Percentiles rank a stretch among this genome's conserved stretches.
Evolutionary conservation across 2,113 vertebrate genomes (phyloP).

Genomic region (Meles meles): DNA sequence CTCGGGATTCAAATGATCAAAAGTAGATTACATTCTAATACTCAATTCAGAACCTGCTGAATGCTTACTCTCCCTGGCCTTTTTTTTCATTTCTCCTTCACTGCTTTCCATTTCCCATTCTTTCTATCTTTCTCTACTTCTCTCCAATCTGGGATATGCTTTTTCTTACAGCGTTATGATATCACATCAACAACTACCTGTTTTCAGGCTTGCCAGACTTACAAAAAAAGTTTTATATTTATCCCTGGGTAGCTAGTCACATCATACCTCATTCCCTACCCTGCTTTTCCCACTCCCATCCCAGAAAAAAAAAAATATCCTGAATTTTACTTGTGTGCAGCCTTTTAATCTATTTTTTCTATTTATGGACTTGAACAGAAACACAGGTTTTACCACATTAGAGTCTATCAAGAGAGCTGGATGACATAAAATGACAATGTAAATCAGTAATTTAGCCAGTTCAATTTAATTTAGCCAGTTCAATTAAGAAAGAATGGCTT

Average conservation of each 20-base stretch:
- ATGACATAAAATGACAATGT: not conserved
- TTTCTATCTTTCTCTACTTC: not conserved
- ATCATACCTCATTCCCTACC: not conserved
- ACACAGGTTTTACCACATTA: not conserved
- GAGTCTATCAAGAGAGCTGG: not conserved
- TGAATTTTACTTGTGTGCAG: not conserved
- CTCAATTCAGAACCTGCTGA: not conserved
- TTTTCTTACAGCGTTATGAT: not conserved
- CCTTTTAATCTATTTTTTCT: not conserved
- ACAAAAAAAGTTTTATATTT: not conserved
- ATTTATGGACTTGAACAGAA: not conserved
- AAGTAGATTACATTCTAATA: not conserved
- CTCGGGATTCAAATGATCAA: not conserved
- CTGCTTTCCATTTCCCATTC: not conserved
- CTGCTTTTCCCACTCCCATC: not conserved
- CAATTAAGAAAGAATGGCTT: not conserved
- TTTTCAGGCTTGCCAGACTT: not conserved
- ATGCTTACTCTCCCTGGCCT: not conserved
- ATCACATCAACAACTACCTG: not conserved
- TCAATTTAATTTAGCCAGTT: not conserved
- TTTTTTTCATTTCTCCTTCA: not conserved
- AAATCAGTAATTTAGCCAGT: slow-evolving; percentile 13
- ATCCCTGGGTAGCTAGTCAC: not conserved
- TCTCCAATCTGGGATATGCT: not conserved
- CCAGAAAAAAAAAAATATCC: not conserved